Conservation (phyloP, 2,888 invertebrate genomes). For the Xestia xanthographa region DNA sequence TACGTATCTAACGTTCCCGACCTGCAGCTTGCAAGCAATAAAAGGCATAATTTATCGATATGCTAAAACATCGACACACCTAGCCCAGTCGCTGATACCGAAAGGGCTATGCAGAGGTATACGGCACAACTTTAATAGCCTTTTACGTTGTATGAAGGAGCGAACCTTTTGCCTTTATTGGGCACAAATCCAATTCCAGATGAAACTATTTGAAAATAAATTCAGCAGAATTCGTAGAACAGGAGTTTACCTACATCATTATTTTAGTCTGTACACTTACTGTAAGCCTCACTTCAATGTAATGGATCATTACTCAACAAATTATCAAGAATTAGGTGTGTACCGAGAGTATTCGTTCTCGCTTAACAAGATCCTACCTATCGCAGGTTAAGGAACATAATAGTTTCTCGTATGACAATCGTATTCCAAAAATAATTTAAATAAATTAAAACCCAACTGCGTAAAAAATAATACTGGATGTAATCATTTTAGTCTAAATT, state of each 20-base stretch:
- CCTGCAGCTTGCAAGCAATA: slow-evolving; percentile 48
- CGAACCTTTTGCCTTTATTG: slow-evolving; percentile 6
- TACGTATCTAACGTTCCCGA: slow-evolving; percentile 44
- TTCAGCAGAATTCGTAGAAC: not conserved
- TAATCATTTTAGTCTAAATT: no score
- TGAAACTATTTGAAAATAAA: slow-evolving; percentile 9
- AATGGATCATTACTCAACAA: not conserved
- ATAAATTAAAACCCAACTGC: no score
- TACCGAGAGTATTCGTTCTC: no score
- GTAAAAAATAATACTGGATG: no score
- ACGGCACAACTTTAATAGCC: slow-evolving; percentile 1
- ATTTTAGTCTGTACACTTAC: not conserved
- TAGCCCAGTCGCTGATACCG: not conserved
- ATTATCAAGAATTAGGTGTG: no score
- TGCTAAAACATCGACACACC: slow-evolving; percentile 11
- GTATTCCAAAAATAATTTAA: no score
- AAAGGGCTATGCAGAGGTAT: not conserved
- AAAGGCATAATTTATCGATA: slow-evolving; percentile 57
- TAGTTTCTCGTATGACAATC: not conserved
- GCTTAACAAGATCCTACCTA: no score
- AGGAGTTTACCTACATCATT: not conserved
- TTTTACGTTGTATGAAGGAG: not conserved
- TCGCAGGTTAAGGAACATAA: not conserved
- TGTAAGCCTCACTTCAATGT: not conserved
- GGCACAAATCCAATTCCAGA: slow-evolving; percentile 13